Evolutionary conservation across 2,888 invertebrate species (phyloP).

Genomic region (Choristoneura rosaceana): DNA sequence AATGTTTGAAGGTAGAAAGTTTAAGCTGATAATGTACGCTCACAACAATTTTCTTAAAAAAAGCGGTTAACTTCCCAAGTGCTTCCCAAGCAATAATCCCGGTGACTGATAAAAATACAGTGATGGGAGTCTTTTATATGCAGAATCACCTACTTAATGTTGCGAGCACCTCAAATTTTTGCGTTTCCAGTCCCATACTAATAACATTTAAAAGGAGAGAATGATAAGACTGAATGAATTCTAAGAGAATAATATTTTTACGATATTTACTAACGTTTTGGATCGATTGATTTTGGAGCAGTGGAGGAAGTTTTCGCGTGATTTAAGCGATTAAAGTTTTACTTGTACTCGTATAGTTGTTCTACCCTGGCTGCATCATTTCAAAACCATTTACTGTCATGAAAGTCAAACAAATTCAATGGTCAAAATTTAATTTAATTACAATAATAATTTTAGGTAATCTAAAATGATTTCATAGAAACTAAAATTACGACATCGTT

Average conservation of each 20-base stretch:
- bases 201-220: constrained; percentile 1
- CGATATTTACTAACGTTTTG: background rate
- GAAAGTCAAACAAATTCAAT: too few relatives aligned
- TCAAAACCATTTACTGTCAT: too few relatives aligned
- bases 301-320: too few relatives aligned
- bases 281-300: too few relatives aligned
- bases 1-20: background rate
- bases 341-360: too few relatives aligned
- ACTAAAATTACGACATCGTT: background rate
- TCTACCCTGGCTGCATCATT: too few relatives aligned
- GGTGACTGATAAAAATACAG: constrained; percentile 5
- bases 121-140: constrained; percentile 13
- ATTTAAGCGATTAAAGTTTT: too few relatives aligned
- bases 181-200: background rate
- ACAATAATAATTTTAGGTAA: background rate
- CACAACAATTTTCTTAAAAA: background rate
- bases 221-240: background rate
- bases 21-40: constrained; percentile 38
- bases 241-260: background rate
- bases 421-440: too few relatives aligned
- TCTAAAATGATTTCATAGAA: background rate
- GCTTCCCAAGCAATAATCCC: background rate
- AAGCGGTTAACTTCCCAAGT: background rate
- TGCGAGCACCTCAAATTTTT: background rate
- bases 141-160: constrained; percentile 11